phyloP scores from a whole-genome alignment of 53 echinoderm and acorn worm species.

The Apostichopus leukothele region DNA sequence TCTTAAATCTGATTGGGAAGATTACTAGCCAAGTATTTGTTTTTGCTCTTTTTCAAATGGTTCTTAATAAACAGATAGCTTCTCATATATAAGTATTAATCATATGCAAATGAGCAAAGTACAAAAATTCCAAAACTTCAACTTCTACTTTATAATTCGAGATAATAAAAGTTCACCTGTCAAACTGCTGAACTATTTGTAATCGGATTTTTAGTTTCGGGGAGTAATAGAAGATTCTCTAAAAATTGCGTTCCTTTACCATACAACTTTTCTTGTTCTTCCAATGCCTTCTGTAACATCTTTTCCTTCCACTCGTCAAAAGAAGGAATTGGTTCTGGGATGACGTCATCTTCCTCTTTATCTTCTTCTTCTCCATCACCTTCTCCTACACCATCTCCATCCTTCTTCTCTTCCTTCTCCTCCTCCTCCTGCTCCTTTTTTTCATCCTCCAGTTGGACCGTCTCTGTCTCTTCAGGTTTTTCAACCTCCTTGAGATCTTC shows the following conservation, averaged over 20 bases:
- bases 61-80: no score
- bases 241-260: slow-evolving; percentile 7
- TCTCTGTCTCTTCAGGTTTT: background rate
- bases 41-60: no score
- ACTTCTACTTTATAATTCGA: no score
- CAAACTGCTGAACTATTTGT: no score
- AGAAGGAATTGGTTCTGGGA: slow-evolving; percentile 74
- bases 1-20: no score
- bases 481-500: background rate
- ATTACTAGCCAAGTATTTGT: no score
- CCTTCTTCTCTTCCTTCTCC: background rate
- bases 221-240: no score
- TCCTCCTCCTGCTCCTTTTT: background rate
- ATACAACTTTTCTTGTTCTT: slow-evolving; percentile 59
- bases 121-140: no score
- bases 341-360: slow-evolving; percentile 20
- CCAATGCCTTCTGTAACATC: slow-evolving; percentile 74
- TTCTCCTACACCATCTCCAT: background rate
- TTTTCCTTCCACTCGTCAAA: slow-evolving; percentile 95
- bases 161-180: no score
- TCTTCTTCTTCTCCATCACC: slow-evolving; percentile 42
- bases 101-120: no score
- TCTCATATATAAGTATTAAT: no score
- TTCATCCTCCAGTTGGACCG: background rate
- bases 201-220: no score